These are phyloP conservation scores for Eupithecia abbreviata DNA, from an alignment of 2,888 invertebrate genomes.

Conservation along the genomic window DNA sequence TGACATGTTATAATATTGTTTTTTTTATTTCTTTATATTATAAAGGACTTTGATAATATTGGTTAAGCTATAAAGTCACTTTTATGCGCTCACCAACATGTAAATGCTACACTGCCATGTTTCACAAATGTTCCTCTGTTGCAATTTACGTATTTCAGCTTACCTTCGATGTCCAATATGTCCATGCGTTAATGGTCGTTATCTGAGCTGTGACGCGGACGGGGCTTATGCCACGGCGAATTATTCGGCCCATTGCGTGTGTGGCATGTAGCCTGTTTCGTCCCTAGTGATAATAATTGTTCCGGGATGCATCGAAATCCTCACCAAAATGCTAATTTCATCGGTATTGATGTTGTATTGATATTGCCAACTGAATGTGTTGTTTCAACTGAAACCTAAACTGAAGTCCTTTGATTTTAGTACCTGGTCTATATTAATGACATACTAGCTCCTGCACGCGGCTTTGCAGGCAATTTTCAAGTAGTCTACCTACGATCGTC, in stretches of 20 bases:
- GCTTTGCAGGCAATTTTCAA: too few species aligned
- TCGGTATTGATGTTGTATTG: background rate
- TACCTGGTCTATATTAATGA: background rate
- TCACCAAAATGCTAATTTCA: background rate
- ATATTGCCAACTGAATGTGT: background rate
- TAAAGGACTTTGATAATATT: too few species aligned
- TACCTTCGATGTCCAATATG: conserved; percentile 15
- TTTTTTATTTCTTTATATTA: too few species aligned
- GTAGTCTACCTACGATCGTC: too few species aligned
- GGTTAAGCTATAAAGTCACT: too few species aligned
- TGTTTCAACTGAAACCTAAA: background rate
- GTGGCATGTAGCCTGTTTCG: conserved; percentile 23
- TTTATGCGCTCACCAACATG: background rate
- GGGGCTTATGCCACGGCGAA: conserved; percentile 33
- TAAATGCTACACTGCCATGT: background rate
- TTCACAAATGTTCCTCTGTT: background rate
- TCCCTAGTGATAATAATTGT: background rate
- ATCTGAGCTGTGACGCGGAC: conserved; percentile 28
- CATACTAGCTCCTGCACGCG: background rate
- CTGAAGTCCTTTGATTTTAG: background rate
- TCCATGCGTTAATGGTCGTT: conserved; percentile 24
- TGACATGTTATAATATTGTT: too few species aligned
- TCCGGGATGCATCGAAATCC: background rate
- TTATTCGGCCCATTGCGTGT: conserved; percentile 33
- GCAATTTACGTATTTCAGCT: background rate